Percentiles rank a stretch among this genome's conserved stretches.
These are phyloP conservation scores for Aethes cnicana DNA, from an alignment of 2,888 invertebrate species.

Conservation along the genomic window DNA sequence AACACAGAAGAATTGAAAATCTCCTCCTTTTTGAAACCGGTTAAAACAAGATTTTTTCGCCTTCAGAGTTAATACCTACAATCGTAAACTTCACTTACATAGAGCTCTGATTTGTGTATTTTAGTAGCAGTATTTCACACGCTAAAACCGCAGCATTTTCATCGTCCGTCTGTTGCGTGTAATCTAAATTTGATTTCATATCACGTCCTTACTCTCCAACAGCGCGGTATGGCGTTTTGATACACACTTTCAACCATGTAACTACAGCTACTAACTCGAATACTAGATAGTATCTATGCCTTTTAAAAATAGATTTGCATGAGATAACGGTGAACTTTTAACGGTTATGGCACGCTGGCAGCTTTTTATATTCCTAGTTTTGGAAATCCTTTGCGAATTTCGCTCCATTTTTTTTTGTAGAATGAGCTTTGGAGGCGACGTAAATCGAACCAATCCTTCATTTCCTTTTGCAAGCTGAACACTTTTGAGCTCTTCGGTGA, in stretches of 20 bases:
- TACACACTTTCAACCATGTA: conserved; percentile 41
- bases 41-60: no score
- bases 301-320: conserved; percentile 20
- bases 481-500: no score
- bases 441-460: no score
- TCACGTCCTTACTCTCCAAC: conserved; percentile 44
- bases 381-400: no score
- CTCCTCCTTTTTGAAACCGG: no score
- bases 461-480: no score
- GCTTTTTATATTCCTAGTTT: neutral
- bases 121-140: neutral
- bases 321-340: conserved; percentile 12
- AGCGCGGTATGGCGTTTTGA: conserved; percentile 42
- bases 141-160: neutral
- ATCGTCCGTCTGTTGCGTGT: conserved; percentile 31
- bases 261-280: conserved; percentile 31
- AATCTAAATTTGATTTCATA: conserved; percentile 45
- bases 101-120: neutral
- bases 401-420: no score
- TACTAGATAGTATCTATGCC: conserved; percentile 25
- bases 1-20: no score
- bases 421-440: no score
- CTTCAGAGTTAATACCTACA: no score
- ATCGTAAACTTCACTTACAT: no score
- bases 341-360: neutral